These are phyloP conservation scores for Gila orcuttii DNA, from an alignment of 2,113 vertebrate species.

Conservation along the genomic window DNA sequence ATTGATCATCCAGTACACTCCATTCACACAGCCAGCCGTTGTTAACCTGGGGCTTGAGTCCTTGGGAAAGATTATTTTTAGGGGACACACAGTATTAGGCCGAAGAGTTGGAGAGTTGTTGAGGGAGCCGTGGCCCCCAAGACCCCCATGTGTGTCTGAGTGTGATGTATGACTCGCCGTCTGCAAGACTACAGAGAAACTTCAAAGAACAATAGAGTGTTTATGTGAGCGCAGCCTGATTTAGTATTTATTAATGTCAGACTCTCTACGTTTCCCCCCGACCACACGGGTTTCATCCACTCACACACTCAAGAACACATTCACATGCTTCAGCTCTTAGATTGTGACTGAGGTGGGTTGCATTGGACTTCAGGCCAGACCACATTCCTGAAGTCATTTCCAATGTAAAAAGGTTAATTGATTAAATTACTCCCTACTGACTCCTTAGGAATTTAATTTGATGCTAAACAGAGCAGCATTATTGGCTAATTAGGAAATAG, in stretches of 20 bases:
- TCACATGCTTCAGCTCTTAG: conserved; percentile 38
- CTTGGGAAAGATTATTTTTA: conserved; percentile 57
- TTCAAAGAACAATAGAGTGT: conserved; percentile 76
- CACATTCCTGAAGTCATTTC: conserved; percentile 60
- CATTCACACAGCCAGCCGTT: conserved; percentile 68
- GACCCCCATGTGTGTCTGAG: conserved; percentile 37
- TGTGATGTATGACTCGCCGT: conserved; percentile 66
- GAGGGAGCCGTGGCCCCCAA: conserved; percentile 32
- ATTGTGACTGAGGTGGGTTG: conserved; percentile 47
- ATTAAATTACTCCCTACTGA: conserved; percentile 65
- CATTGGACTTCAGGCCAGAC: background rate
- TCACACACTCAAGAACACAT: conserved; percentile 28
- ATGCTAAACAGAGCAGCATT: conserved; percentile 68
- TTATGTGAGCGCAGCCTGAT: conserved; percentile 75
- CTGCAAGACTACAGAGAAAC: conserved; percentile 63
- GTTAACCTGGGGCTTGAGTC: conserved; percentile 67
- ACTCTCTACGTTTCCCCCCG: conserved; percentile 46
- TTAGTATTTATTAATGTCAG: conserved; percentile 74
- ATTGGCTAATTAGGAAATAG: conserved; percentile 57
- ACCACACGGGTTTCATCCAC: conserved; percentile 62
- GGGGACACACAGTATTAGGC: conserved; percentile 60
- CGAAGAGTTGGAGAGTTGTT: conserved; percentile 37
- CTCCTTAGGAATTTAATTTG: conserved; percentile 65
- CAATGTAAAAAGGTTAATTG: conserved; percentile 74
- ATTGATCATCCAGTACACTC: conserved; percentile 73